These are phyloP conservation scores for Euzophera pinguis DNA, from an alignment of 2,888 invertebrate genomes.

Conservation along the genomic window DNA sequence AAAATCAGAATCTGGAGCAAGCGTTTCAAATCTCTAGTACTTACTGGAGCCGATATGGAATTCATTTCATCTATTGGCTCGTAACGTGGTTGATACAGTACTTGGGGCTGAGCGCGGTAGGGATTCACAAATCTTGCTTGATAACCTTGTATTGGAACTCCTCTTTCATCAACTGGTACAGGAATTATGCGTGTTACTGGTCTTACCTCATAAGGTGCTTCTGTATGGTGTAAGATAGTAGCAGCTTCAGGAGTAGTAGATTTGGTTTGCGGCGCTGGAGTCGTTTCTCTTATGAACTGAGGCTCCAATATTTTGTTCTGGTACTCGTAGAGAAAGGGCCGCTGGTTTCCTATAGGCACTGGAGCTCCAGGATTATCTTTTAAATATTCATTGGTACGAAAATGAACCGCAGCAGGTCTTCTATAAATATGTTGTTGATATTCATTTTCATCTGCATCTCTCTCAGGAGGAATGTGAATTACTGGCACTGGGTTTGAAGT, in stretches of 20 bases:
- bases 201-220: slow-evolving; percentile 50
- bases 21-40: slow-evolving; percentile 84
- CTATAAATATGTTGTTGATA: slow-evolving; percentile 65
- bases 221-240: slow-evolving; percentile 30
- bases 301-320: slow-evolving; percentile 73
- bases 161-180: slow-evolving; percentile 68
- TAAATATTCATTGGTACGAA: slow-evolving; percentile 69
- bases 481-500: slow-evolving; percentile 78
- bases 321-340: slow-evolving; percentile 71
- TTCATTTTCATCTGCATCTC: slow-evolving; percentile 54
- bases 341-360: slow-evolving; percentile 73
- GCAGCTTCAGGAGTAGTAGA: slow-evolving; percentile 49
- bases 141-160: slow-evolving; percentile 64
- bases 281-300: slow-evolving; percentile 55
- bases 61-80: slow-evolving; percentile 77
- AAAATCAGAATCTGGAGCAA: slow-evolving; percentile 83
- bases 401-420: slow-evolving; percentile 58
- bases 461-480: slow-evolving; percentile 73
- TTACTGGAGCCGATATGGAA: slow-evolving; percentile 83
- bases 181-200: slow-evolving; percentile 66
- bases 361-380: slow-evolving; percentile 72
- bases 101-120: slow-evolving; percentile 46
- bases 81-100: slow-evolving; percentile 53
- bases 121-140: slow-evolving; percentile 59
- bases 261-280: slow-evolving; percentile 42